Base-by-base conservation (phyloP, 2,888 invertebrate species). In the Ernsta delagoae region DNA sequence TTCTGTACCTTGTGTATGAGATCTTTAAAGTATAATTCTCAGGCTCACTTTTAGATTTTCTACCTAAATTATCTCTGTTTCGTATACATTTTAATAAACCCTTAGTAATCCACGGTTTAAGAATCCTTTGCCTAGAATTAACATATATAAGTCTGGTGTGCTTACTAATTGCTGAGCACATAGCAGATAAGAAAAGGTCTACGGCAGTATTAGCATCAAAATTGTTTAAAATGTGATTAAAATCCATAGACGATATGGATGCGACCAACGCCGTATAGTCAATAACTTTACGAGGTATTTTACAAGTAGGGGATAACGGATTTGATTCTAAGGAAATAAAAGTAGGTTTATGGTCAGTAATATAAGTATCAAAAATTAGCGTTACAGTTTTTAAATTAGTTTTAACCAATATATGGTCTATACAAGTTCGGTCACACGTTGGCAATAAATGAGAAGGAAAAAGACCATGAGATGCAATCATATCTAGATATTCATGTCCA, bases 71-170 rank as follows among this genome's bases (percentile, higher is more conserved):
- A 16, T 72, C 70, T 24, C 70, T 61, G 31, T 62, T 57, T 34
- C 53, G 67, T 31, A 72, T 68, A 45, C 72, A 72, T 11, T 62
- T 12, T 34, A 70, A 16, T 9, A 72, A n/a, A 1, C 64, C 72
- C 9, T 57, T 57, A 8, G 71, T 72, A 11, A 72, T 70, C 71
- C 71, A 72, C 5, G 64, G 70, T 43, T 72, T 72, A 4, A 64
- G 5, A 0, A 67, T 67, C 9, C 8, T 36, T n/a, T 70, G 64
- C 12, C 60, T 64, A 0, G 57, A 59, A 7, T 50, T 36, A 1
- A 54, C 11, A 2, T 59, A 3, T 16, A 16, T 24, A 11, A 56
- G 0, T 31, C 48, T 48, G 5, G 53, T 16, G n/a, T 63, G 16
- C 12, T 39, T 57, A 8, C 24, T 4, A 31, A 62, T 53, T 31